Conservation (phyloP, 1,140 invertebrate species). For the Bombus superbus region DNA sequence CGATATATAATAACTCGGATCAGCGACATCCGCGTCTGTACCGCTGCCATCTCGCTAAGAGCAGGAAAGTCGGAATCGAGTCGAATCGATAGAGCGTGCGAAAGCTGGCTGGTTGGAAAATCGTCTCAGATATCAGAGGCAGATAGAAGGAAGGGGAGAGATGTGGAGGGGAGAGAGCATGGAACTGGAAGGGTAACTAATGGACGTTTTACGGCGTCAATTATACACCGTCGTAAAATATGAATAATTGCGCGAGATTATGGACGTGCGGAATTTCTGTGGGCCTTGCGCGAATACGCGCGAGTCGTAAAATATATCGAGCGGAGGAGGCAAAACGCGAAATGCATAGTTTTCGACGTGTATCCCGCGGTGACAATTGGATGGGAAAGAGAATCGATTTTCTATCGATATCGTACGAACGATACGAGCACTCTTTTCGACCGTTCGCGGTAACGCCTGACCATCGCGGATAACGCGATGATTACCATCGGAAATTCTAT, state of each 20-base stretch:
- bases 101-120: constrained; percentile 23
- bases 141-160: constrained; percentile 5
- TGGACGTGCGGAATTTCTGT: constrained; percentile 66
- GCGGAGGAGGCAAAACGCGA: constrained; percentile 42
- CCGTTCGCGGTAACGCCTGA: background rate
- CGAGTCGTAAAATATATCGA: constrained; percentile 62
- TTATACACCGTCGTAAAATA: constrained; percentile 78
- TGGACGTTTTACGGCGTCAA: constrained; percentile 79
- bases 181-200: constrained; percentile 74
- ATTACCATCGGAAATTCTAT: constrained; percentile 25
- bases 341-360: background rate
- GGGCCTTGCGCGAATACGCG: constrained; percentile 31
- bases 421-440: background rate
- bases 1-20: background rate
- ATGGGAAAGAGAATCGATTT: background rate
- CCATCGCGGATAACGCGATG: background rate
- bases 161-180: constrained; percentile 7
- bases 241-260: constrained; percentile 78
- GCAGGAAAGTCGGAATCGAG: constrained; percentile 31
- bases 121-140: constrained; percentile 36
- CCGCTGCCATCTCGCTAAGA: background rate
- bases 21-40: background rate
- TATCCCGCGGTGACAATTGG: background rate
- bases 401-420: background rate
- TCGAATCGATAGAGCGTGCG: constrained; percentile 50